Conservation (phyloP, 1,140 invertebrate species). For the Heliconius congener region DNA sequence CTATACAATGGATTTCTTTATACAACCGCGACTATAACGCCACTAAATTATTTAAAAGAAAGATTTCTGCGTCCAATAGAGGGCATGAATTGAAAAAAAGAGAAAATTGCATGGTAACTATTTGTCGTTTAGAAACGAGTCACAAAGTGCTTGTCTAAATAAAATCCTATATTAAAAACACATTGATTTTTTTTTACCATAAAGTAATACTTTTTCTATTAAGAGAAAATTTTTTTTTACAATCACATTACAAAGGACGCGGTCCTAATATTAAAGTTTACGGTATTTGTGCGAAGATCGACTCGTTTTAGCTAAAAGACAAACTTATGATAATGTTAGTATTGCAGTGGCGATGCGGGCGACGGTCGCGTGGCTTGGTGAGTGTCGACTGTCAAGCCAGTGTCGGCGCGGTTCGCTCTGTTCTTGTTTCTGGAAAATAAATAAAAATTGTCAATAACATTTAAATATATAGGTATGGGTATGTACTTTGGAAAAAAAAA, state of each 20-base stretch:
- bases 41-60: constrained; percentile 19
- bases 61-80: neutral
- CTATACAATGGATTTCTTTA: constrained; percentile 10
- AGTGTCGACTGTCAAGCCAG: constrained; percentile 35
- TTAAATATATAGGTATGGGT: neutral
- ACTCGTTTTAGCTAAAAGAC: constrained; percentile 2
- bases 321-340: neutral
- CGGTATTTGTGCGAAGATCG: constrained; percentile 9
- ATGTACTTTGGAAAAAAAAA: neutral
- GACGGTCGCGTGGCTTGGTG: constrained; percentile 34
- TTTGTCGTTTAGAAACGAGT: constrained; percentile 17
- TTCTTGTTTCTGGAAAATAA: constrained; percentile 36
- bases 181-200: neutral
- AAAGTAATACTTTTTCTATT: neutral
- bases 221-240: neutral
- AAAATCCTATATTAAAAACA: neutral
- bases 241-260: neutral
- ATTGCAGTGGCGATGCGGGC: constrained; percentile 4
- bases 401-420: constrained; percentile 35
- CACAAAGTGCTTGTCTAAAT: constrained; percentile 7
- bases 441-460: no score
- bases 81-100: neutral
- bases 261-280: neutral
- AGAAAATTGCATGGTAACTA: neutral
- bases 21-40: constrained; percentile 28